Conservation (phyloP, 1,140 invertebrate species). For the Cotesia glomerata region DNA sequence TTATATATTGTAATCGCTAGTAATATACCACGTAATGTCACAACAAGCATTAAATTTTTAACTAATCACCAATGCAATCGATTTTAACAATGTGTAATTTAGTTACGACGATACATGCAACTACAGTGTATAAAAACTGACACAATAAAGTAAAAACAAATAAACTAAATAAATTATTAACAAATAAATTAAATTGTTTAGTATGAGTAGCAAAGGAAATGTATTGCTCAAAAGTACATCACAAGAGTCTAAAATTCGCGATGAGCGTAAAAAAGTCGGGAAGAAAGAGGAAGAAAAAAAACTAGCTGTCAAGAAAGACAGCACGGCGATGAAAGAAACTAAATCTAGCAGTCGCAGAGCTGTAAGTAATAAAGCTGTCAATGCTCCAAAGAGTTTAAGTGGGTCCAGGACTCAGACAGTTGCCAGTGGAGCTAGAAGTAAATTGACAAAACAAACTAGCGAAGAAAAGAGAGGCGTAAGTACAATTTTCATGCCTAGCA, state of each 20-base stretch:
- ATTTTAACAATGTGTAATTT: slow-evolving; percentile 1
- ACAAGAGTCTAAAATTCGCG: background rate
- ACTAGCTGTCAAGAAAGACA: background rate
- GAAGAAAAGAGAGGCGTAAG: slow-evolving; percentile 47
- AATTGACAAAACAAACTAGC: slow-evolving; percentile 22
- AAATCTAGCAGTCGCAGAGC: background rate
- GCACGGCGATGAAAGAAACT: background rate
- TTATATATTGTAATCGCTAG: background rate
- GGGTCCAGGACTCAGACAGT: background rate
- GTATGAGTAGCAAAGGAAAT: background rate
- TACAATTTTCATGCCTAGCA: slow-evolving; percentile 45
- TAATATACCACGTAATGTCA: background rate
- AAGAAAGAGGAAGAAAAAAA: background rate
- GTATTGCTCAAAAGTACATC: slow-evolving; percentile 3
- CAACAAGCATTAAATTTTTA: background rate
- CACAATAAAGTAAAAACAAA: background rate
- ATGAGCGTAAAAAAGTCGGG: background rate
- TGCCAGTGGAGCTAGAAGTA: background rate
- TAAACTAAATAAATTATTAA: background rate
- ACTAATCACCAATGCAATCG: background rate
- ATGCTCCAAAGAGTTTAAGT: background rate
- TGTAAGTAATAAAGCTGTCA: too few species aligned
- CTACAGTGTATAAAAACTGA: background rate
- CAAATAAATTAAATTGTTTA: background rate
- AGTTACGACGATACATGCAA: slow-evolving; percentile 2